A percentile compares a stretch with the other conserved stretches of the same genome.
These are phyloP conservation scores for Ammodytes dubius DNA, from an alignment of 2,113 vertebrate genomes.

Conservation along the genomic window DNA sequence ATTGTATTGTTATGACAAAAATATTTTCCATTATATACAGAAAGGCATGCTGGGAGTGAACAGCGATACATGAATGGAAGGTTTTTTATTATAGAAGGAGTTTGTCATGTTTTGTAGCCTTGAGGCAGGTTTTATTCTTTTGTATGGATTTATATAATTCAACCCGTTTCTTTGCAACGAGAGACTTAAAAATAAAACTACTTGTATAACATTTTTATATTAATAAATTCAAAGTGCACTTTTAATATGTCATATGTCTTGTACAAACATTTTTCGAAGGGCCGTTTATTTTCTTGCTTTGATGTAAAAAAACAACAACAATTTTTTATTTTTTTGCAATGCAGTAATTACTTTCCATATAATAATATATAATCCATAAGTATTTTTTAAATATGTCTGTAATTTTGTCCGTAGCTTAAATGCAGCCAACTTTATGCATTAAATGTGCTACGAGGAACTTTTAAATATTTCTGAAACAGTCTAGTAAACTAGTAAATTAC, in stretches of 20 bases:
- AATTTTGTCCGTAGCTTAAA: too few species aligned
- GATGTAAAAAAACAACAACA: not conserved
- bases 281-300: not conserved
- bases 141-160: not conserved
- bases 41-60: not conserved
- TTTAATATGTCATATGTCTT: not conserved
- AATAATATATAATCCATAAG: too few species aligned
- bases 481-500: too few species aligned
- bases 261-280: too few species aligned
- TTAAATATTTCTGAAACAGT: too few species aligned
- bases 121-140: not conserved
- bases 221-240: not conserved
- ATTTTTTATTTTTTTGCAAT: too few species aligned
- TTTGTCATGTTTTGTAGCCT: not conserved
- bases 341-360: too few species aligned
- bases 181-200: not conserved
- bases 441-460: too few species aligned
- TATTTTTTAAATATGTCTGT: too few species aligned
- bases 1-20: not conserved
- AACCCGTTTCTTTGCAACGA: not conserved
- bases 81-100: not conserved
- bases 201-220: not conserved
- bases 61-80: too few species aligned
- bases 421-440: too few species aligned
- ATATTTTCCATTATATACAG: not conserved